Percentiles rank a stretch among this genome's conserved stretches.
Evolutionary conservation across 1,140 invertebrate genomes (phyloP).

Genomic region (Saccostrea cuccullata): DNA sequence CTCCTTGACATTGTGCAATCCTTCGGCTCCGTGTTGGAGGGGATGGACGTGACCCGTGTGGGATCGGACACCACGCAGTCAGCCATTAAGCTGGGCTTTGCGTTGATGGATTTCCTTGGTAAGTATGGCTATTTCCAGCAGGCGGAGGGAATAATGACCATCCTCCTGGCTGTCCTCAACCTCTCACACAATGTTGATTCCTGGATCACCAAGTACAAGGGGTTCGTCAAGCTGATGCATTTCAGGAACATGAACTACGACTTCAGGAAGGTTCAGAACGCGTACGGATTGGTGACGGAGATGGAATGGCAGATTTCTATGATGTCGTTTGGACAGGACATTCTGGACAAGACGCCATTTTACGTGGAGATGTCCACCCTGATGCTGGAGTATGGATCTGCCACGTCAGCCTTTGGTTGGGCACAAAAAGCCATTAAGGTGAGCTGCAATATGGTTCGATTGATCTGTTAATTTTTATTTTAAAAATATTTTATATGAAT

Average conservation of each 20-base stretch:
- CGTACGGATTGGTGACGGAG: slow-evolving; percentile 68
- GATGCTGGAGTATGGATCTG: slow-evolving; percentile 72
- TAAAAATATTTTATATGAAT: no score
- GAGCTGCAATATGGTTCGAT: neutral
- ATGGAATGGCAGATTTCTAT: slow-evolving; percentile 71
- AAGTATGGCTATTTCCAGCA: slow-evolving; percentile 67
- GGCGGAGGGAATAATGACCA: slow-evolving; percentile 67
- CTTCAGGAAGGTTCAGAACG: slow-evolving; percentile 62
- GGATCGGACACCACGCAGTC: slow-evolving; percentile 55
- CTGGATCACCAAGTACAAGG: slow-evolving; percentile 71
- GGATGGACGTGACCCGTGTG: slow-evolving; percentile 56
- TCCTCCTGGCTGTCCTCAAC: slow-evolving; percentile 67
- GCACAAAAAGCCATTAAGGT: slow-evolving; percentile 72
- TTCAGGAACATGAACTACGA: slow-evolving; percentile 71
- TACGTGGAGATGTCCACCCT: slow-evolving; percentile 67
- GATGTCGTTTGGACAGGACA: slow-evolving; percentile 74
- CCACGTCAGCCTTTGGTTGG: slow-evolving; percentile 67
- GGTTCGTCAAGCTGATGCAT: slow-evolving; percentile 72
- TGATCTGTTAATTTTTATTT: no score
- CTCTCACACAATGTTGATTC: slow-evolving; percentile 67
- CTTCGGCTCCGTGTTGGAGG: slow-evolving; percentile 67
- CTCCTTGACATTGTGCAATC: slow-evolving; percentile 68
- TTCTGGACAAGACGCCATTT: slow-evolving; percentile 66
- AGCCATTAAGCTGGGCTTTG: slow-evolving; percentile 66
- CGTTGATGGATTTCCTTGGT: slow-evolving; percentile 67